A percentile compares a stretch with the other conserved stretches of the same genome.
Evolutionary conservation across 2,888 invertebrate species (phyloP).

Genomic region (Sarcophaga carnaria): DNA sequence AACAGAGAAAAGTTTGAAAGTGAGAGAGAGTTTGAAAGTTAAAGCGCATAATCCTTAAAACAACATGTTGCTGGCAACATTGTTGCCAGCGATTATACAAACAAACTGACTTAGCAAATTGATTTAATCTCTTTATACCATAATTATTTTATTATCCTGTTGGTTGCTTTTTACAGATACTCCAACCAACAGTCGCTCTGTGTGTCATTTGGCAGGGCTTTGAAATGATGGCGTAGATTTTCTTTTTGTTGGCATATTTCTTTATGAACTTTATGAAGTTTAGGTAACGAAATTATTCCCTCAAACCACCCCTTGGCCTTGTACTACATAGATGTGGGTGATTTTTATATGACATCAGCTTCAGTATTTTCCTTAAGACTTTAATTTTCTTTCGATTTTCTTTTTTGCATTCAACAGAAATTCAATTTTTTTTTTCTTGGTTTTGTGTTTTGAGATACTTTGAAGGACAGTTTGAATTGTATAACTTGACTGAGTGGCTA

Average conservation of each 20-base stretch:
- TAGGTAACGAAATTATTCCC: constrained; percentile 15
- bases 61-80: constrained; percentile 64
- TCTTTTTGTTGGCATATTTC: background rate
- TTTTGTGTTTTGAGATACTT: constrained; percentile 10
- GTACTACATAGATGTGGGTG: constrained; percentile 45
- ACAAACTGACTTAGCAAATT: background rate
- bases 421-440: background rate
- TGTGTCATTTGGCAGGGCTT: background rate
- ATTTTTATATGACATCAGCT: constrained; percentile 63
- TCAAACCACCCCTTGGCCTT: background rate
- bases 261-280: background rate
- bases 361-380: constrained; percentile 49
- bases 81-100: constrained; percentile 29
- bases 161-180: background rate
- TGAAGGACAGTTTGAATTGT: constrained; percentile 11
- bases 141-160: background rate
- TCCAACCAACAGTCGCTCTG: background rate
- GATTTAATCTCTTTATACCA: background rate
- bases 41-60: constrained; percentile 60
- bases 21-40: constrained; percentile 26
- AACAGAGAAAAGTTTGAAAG: constrained; percentile 1
- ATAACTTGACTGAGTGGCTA: constrained; percentile 28
- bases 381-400: background rate
- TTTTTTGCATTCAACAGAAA: constrained; percentile 10
- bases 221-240: background rate